These are phyloP conservation scores for Triplophysa yarkandensis DNA, from an alignment of 2,797 vertebrate genomes.

Conservation along the genomic window DNA sequence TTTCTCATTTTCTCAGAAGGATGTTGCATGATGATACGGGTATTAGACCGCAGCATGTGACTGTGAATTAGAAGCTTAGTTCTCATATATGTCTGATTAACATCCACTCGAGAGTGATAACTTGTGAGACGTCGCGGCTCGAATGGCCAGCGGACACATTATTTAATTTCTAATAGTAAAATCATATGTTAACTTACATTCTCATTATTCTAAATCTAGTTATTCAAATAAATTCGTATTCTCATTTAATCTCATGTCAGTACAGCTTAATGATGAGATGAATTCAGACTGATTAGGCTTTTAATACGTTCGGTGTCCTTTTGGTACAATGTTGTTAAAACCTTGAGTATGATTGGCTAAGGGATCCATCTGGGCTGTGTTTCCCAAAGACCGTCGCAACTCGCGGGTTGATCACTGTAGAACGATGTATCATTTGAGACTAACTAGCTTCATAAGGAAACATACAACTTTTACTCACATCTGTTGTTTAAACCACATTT, in stretches of 20 bases:
- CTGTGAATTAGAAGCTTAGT: constrained; percentile 20
- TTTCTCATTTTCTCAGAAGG: constrained; percentile 27
- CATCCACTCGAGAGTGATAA: constrained; percentile 31
- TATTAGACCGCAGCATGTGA: constrained; percentile 42
- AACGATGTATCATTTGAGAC: no score
- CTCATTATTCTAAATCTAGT: background rate
- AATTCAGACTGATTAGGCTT: constrained; percentile 1
- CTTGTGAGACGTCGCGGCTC: constrained; percentile 4
- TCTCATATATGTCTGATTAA: constrained; percentile 33
- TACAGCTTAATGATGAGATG: background rate
- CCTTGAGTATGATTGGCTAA: background rate
- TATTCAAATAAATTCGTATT: constrained; percentile 9
- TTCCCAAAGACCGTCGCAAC: no score
- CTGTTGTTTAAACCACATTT: no score
- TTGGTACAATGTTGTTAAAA: background rate
- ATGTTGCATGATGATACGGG: constrained; percentile 33
- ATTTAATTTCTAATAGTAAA: constrained; percentile 24
- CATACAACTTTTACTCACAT: no score
- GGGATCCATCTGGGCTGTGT: background rate
- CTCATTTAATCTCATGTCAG: constrained; percentile 14
- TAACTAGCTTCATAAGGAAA: no score
- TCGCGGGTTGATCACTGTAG: no score
- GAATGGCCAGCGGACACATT: constrained; percentile 15
- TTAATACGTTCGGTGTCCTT: background rate
- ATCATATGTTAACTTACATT: background rate